phyloP scores from a whole-genome alignment of 2,888 invertebrate species.

The Spilosoma lubricipeda region DNA sequence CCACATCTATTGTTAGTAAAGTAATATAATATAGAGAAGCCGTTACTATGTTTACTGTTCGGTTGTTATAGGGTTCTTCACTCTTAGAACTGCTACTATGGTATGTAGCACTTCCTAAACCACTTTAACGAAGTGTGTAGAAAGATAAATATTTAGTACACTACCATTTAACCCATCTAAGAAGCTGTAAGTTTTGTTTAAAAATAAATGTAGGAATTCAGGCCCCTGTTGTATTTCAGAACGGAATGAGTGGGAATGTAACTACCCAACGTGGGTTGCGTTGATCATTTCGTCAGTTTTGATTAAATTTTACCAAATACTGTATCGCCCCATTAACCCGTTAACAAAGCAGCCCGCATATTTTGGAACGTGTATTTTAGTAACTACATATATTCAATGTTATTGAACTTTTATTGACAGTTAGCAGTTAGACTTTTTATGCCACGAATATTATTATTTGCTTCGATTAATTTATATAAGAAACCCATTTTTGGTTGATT shows the following conservation, averaged over 20 bases:
- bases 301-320: background rate
- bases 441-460: background rate
- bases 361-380: background rate
- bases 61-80: constrained; percentile 6
- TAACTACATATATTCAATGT: background rate
- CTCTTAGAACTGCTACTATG: constrained; percentile 7
- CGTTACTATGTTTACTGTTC: background rate
- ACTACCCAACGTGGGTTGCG: background rate
- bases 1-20: constrained; percentile 22
- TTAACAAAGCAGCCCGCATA: background rate
- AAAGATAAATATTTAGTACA: constrained; percentile 24
- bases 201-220: constrained; percentile 14
- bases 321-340: background rate
- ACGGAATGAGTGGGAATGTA: constrained; percentile 1
- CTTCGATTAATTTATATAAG: background rate
- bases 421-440: background rate
- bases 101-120: constrained; percentile 25
- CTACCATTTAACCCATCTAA: constrained; percentile 14
- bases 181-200: constrained; percentile 16
- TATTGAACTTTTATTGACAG: background rate
- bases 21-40: constrained; percentile 3
- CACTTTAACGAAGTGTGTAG: constrained; percentile 21
- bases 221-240: constrained; percentile 8
- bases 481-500: background rate
- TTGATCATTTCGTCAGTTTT: background rate